phyloP scores from a whole-genome alignment of 2,113 vertebrate species.

The Chionomys nivalis region DNA sequence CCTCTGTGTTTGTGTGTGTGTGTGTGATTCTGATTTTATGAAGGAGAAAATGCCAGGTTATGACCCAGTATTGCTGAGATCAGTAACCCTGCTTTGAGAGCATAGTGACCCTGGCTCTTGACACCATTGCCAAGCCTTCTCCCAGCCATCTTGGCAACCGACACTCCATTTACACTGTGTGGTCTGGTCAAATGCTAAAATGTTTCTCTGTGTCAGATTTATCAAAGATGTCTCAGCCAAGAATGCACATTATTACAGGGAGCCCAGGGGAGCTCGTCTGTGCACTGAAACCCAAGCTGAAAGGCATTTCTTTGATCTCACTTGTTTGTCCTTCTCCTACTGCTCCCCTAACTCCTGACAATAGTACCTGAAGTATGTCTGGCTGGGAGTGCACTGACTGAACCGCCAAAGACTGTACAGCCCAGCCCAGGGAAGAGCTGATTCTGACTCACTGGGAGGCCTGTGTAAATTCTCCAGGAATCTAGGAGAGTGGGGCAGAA shows the following conservation, averaged over 20 bases:
- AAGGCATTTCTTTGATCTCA: conserved; percentile 41
- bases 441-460: background rate
- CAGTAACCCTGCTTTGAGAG: background rate
- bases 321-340: background rate
- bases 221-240: background rate
- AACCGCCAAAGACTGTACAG: background rate
- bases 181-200: background rate
- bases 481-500: background rate
- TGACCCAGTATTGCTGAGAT: background rate
- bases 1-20: background rate
- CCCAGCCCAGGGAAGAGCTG: background rate
- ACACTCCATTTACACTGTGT: background rate
- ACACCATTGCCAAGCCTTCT: background rate
- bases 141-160: background rate
- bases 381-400: background rate
- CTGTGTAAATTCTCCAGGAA: background rate
- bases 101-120: background rate
- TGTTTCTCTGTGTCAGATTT: background rate
- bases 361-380: background rate
- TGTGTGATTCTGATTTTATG: background rate
- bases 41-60: background rate
- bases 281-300: background rate
- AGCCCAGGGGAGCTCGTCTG: background rate
- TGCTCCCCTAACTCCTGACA: background rate
- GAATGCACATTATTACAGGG: background rate